A percentile compares a stretch with the other conserved stretches of the same genome.
phyloP scores from a whole-genome alignment of 2,113 vertebrate species.

The Suncus etruscus region DNA sequence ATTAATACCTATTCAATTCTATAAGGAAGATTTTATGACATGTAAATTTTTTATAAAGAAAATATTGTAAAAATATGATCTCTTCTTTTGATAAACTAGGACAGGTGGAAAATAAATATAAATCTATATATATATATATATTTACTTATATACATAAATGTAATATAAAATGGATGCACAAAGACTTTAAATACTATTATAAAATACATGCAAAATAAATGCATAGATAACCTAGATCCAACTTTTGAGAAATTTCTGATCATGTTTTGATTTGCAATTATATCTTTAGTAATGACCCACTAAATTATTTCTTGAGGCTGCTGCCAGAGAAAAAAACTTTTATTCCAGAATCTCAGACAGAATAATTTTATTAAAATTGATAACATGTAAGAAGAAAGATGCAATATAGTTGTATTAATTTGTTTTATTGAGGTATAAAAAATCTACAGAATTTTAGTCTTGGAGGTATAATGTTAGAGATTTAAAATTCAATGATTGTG shows the following conservation, averaged over 20 bases:
- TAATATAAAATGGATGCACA: constrained; percentile 10
- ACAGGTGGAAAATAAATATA: not conserved
- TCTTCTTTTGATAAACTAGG: not conserved
- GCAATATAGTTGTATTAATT: not conserved
- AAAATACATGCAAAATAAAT: not conserved
- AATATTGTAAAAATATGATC: not conserved
- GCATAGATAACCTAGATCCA: not conserved
- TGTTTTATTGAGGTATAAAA: not conserved
- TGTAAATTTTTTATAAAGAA: too few relatives aligned
- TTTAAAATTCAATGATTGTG: not conserved
- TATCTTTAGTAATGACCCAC: not conserved
- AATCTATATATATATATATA: not conserved
- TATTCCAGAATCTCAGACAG: not conserved
- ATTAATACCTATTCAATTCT: not conserved
- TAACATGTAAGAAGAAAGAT: not conserved
- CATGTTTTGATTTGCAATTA: constrained; percentile 35
- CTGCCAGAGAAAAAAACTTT: not conserved
- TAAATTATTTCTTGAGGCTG: too few relatives aligned
- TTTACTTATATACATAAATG: not conserved
- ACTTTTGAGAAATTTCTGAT: not conserved
- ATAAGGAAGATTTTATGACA: not conserved
- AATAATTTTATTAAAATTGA: not conserved
- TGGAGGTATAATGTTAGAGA: not conserved
- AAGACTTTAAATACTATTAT: not conserved
- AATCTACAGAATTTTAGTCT: not conserved